Percentiles rank a stretch among this genome's conserved stretches.
These are phyloP conservation scores for Tetraodon nigroviridis DNA, from an alignment of 2,113 vertebrate species.

Conservation along the genomic window DNA sequence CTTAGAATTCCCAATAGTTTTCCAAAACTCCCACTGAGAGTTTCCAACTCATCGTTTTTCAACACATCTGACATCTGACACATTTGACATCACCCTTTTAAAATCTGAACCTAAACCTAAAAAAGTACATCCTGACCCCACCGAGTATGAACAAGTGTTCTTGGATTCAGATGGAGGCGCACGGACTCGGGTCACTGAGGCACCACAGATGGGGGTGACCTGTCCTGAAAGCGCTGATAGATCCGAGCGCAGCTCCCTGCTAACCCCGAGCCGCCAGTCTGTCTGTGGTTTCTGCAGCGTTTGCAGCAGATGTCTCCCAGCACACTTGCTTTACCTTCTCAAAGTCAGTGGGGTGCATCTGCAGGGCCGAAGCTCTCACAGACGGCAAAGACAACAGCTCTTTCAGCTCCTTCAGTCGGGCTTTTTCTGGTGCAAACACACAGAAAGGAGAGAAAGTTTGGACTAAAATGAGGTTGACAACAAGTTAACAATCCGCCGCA, in stretches of 20 bases:
- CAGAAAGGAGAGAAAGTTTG: neutral
- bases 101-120: neutral
- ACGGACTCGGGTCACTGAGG: conserved; percentile 53
- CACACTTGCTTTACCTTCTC: conserved; percentile 78
- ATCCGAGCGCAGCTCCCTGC: conserved; percentile 47
- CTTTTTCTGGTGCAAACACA: conserved; percentile 57
- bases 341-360: conserved; percentile 80
- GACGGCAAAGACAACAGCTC: conserved; percentile 46
- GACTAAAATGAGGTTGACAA: too few relatives aligned
- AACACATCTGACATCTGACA: too few relatives aligned
- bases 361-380: conserved; percentile 25
- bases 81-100: neutral
- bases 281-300: conserved; percentile 48
- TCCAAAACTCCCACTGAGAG: too few relatives aligned
- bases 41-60: too few relatives aligned
- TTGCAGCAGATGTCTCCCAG: conserved; percentile 22
- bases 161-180: conserved; percentile 24
- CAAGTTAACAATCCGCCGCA: too few relatives aligned
- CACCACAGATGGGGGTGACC: conserved; percentile 24
- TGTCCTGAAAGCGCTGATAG: conserved; percentile 33
- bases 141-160: conserved; percentile 11
- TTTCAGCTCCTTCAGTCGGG: conserved; percentile 57
- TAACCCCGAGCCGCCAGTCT: conserved; percentile 47
- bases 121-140: conserved; percentile 4
- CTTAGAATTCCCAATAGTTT: too few relatives aligned